Evolutionary conservation across 2,113 vertebrate genomes (phyloP).

Genomic region (Todiramphus chloris): DNA sequence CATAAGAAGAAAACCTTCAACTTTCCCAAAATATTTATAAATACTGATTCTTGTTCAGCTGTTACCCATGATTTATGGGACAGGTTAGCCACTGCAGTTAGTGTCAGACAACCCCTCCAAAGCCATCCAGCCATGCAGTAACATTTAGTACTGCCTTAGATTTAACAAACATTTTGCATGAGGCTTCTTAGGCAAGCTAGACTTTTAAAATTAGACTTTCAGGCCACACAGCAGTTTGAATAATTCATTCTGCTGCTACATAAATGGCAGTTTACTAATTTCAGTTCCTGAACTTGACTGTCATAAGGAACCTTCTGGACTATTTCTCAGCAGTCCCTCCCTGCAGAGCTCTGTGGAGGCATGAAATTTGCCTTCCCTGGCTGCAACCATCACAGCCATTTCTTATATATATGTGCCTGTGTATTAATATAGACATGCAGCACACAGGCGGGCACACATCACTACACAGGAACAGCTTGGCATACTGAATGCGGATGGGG

Average conservation of each 20-base stretch:
- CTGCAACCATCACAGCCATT: not conserved
- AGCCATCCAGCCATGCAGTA: not conserved
- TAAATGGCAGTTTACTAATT: slow-evolving; percentile 47
- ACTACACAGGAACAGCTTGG: slow-evolving; percentile 33
- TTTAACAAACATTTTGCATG: rapidly evolving
- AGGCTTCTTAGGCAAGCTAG: not conserved
- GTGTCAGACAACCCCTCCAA: not conserved
- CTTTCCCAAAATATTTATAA: not conserved
- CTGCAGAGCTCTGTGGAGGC: not conserved
- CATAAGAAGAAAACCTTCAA: not conserved
- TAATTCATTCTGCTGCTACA: slow-evolving; percentile 39
- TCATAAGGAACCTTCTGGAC: not conserved
- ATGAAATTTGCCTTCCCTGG: not conserved
- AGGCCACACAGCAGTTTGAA: slow-evolving; percentile 21
- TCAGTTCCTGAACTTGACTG: slow-evolving; percentile 22
- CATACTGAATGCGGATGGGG: slow-evolving; percentile 19
- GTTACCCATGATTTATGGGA: not conserved
- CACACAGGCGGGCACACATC: slow-evolving; percentile 5
- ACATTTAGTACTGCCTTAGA: not conserved
- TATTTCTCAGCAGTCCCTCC: not conserved
- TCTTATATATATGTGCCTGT: not conserved
- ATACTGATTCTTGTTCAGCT: not conserved
- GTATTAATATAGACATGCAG: slow-evolving; percentile 40
- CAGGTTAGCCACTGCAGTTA: not conserved
- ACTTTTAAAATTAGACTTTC: slow-evolving; percentile 41